A percentile compares a stretch with the other conserved stretches of the same genome.
Evolutionary conservation across 2,113 vertebrate genomes (phyloP).

Genomic region (Vombatus ursinus): DNA sequence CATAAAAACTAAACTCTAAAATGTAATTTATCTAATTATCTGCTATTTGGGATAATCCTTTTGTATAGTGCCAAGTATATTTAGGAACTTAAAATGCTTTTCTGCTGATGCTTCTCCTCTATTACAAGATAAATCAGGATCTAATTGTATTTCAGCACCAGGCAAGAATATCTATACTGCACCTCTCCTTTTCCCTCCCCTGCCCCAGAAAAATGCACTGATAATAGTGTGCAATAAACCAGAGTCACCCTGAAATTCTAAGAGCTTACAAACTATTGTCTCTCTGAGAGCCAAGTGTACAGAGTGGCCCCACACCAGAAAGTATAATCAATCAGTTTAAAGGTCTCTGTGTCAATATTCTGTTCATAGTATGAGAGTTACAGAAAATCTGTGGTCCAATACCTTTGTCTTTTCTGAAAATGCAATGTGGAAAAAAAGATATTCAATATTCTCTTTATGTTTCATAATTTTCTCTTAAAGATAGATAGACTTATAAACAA

Average conservation of each 20-base stretch:
- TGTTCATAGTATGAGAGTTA: neutral
- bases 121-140: neutral
- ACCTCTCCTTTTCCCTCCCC: neutral
- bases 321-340: neutral
- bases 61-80: conserved; percentile 19
- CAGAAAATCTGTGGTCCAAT: conserved; percentile 6
- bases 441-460: neutral
- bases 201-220: neutral
- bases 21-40: conserved; percentile 12
- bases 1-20: conserved; percentile 37
- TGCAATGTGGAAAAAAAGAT: neutral
- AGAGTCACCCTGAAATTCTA: neutral
- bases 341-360: neutral
- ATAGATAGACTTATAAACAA: neutral
- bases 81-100: neutral
- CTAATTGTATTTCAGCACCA: neutral
- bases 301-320: accelerated
- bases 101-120: conserved; percentile 41
- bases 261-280: neutral
- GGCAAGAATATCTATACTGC: neutral
- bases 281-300: neutral
- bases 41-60: neutral
- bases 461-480: neutral
- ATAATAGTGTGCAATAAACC: neutral
- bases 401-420: neutral